Evolutionary conservation across 2,113 vertebrate genomes (phyloP), one percentile per base, ranked within the genome.

Genomic region (Gopherus evgoodei): DNA sequence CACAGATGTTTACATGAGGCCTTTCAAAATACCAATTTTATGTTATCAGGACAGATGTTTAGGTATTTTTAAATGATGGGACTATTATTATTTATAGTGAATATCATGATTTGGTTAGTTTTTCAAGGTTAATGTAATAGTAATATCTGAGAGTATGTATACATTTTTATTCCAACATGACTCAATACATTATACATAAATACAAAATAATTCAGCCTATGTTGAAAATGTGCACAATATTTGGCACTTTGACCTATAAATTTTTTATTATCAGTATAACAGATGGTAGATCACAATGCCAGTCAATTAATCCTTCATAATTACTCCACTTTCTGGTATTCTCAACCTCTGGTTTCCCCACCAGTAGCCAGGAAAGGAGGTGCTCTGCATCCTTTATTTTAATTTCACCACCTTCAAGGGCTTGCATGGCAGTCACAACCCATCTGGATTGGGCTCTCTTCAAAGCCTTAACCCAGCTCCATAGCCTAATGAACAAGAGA

Each of bases 361-460:
- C 21, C 13, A 47, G 42, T 16, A 47, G 72, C 38, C 29, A 57
- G 42, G 11, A 75, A 42, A 27, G 13, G 35, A 31, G 4, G 12
- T 44, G 0, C 21, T 81, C 14, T 22, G 0, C 31, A 35, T 57
- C 52, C 8, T 84, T 52, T 35, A 17, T n/a, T 80, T 22, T 27
- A 17, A 59, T 52, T 0, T 13, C 29, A 4, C 3, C 0, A 5
- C 57, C 53, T 62, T 76, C 12, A 88, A 1, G 6, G 17, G 29
- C 31, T 52, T 52, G 17, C 5, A 6, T 2, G 25, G 53, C 31
- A 42, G 42, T 5, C 44, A 29, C 5, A 11, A 0, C 49, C 84
- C 8, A n/a, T 6, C 35, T 86, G 12, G 12, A 29, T 5, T 11
- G 21, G 17, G 3, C 6, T 31, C 22, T 19, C 27, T 9, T 1